Conservation (phyloP, 2,113 vertebrate genomes). For the Phyllostomus hastatus region DNA sequence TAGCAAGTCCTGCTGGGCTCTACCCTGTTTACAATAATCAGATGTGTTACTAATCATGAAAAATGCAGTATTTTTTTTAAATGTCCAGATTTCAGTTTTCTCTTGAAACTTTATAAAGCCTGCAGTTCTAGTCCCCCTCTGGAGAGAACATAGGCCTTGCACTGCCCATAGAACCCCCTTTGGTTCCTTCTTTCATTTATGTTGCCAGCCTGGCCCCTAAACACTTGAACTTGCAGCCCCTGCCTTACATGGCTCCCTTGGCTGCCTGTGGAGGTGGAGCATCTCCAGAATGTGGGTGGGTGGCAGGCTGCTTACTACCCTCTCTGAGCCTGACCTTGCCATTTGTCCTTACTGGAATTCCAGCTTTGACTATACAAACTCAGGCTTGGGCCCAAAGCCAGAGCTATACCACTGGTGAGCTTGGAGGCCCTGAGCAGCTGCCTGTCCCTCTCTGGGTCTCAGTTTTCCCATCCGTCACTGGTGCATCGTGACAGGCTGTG, state of each 20-base stretch:
- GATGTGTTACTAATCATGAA: neutral
- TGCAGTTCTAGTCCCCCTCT: accelerated
- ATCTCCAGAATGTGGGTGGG: accelerated
- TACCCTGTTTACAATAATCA: neutral
- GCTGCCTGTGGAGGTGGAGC: accelerated
- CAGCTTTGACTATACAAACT: neutral
- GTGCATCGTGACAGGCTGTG: neutral
- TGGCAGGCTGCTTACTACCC: neutral
- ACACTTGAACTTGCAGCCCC: neutral
- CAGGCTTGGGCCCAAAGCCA: neutral
- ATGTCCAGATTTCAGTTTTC: neutral
- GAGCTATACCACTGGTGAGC: neutral
- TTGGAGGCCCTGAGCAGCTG: neutral
- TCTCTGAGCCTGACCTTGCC: neutral
- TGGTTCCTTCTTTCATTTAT: neutral
- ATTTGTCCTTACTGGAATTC: neutral
- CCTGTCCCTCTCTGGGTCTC: neutral
- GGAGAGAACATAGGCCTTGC: neutral
- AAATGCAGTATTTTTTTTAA: neutral
- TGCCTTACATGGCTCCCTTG: neutral
- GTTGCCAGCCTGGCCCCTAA: neutral
- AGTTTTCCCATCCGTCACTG: neutral
- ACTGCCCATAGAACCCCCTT: accelerated
- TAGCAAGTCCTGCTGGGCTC: neutral
- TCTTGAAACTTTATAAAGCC: neutral